Percentiles rank a stretch among this genome's conserved stretches.
Conservation (phyloP, 2,888 invertebrate species). For the Erynnis tages region DNA sequence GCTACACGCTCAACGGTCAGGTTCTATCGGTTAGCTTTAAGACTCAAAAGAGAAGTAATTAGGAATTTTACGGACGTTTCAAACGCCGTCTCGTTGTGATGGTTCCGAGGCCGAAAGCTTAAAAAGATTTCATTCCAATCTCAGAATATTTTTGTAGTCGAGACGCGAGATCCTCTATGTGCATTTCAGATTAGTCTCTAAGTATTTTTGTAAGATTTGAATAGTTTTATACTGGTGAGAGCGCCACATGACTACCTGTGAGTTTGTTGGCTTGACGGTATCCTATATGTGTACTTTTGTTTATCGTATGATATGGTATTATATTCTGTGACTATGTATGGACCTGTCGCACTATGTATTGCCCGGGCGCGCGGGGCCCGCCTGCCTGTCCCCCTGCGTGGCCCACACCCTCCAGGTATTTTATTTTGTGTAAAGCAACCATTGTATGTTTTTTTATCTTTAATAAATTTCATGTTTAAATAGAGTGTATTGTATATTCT, state of each 20-base stretch:
- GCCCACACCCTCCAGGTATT: constrained; percentile 72
- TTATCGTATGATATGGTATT: constrained; percentile 77
- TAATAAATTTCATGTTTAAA: constrained; percentile 81
- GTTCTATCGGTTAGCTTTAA: constrained; percentile 81
- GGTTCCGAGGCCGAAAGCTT: constrained; percentile 70
- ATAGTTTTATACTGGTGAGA: constrained; percentile 77
- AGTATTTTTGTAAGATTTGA: constrained; percentile 82
- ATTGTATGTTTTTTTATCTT: constrained; percentile 80
- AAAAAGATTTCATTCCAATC: constrained; percentile 80
- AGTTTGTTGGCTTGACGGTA: constrained; percentile 78
- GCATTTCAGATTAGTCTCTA: constrained; percentile 80
- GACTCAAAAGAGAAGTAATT: constrained; percentile 78
- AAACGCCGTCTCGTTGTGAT: constrained; percentile 68
- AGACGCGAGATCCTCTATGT: constrained; percentile 77
- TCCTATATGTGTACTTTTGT: constrained; percentile 77
- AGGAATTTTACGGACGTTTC: constrained; percentile 67
- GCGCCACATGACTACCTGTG: constrained; percentile 78
- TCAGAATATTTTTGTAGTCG: constrained; percentile 80
- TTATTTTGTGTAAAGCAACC: constrained; percentile 79
- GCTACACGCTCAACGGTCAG: constrained; percentile 80
- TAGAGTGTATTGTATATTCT: constrained; percentile 79
- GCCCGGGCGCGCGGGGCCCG: constrained; percentile 47
- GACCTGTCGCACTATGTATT: constrained; percentile 74
- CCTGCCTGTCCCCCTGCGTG: constrained; percentile 52
- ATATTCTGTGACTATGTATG: constrained; percentile 77